Conservation (phyloP, 2,797 vertebrate genomes). For the Syngnathus acus region DNA sequence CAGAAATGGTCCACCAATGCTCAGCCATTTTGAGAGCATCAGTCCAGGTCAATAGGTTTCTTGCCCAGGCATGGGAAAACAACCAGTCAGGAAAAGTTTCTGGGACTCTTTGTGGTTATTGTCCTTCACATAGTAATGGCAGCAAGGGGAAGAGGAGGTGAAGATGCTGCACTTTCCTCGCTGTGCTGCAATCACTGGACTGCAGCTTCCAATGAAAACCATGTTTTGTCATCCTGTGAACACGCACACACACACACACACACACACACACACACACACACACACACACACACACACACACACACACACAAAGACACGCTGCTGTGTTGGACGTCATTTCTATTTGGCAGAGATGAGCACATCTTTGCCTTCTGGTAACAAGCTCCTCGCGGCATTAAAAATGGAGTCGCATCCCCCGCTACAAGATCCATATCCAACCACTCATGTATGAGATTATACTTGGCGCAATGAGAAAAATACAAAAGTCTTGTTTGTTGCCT, state of each 20-base stretch:
- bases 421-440: background rate
- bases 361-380: constrained; percentile 1
- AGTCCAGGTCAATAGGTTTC: background rate
- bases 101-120: background rate
- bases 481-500: constrained; percentile 42
- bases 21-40: background rate
- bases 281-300: background rate
- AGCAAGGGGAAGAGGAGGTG: background rate
- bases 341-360: background rate
- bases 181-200: background rate
- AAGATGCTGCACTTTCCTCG: background rate
- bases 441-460: background rate
- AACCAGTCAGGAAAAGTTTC: background rate
- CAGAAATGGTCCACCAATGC: background rate
- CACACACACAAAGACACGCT: background rate
- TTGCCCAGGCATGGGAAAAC: background rate
- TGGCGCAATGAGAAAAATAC: background rate
- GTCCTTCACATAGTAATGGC: background rate
- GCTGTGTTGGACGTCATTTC: background rate
- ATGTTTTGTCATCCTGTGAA: background rate
- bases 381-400: constrained; percentile 1
- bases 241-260: background rate
- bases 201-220: constrained; percentile 2
- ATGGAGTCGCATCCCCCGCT: background rate
- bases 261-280: background rate